Base-by-base conservation (phyloP, 2,888 invertebrate genomes). In the Erebia palarica region DNA sequence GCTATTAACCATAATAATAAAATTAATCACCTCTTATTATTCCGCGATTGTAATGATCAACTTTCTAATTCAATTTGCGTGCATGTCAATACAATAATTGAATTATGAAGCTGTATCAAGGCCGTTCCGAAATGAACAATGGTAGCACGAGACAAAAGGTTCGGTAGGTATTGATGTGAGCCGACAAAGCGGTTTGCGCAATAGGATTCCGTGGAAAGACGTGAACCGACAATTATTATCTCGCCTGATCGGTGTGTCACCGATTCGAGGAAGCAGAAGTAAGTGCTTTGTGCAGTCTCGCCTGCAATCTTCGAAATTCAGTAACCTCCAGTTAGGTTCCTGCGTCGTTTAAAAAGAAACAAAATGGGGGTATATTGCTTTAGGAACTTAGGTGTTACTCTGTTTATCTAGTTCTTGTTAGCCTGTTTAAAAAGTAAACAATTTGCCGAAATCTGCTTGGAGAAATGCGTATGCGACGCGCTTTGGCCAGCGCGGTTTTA, bases 151-250 rank as follows among this genome's bases (percentile, higher is more conserved):
- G 80, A 92, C 92, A 92, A 92, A 91, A 90, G 90, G 82, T 83
- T 78, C 80, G 82, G 84, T 83, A 84, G 84, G 82, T 88, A 91
- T 89, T 88, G 89, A 90, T 87, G 88, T 82, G 84, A 79, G 84
- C 91, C 91, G 90, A 92, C 92, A 90, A 91, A 91, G 92, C 90
- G 86, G 89, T 89, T 92, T 91, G 91, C 91, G 91, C 92, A 92
- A 93, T 92, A 86, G 86, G 87, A 91, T 92, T 93, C 92, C 91
- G 82, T 80, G 88, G 88, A 92, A 90, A 89, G 87, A 91, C 91
- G 90, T 91, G 91, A 82, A 89, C 89, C 87, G 91, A 88, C 91
- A 90, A 91, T 91, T 85, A 91, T 92, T 92, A 92, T 92, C 91
- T 89, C 90, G 87, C 82, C 81, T 82, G 86, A 91, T 92, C 91